phyloP scores from a whole-genome alignment of 2,888 invertebrate species.

The Muscina levida region DNA sequence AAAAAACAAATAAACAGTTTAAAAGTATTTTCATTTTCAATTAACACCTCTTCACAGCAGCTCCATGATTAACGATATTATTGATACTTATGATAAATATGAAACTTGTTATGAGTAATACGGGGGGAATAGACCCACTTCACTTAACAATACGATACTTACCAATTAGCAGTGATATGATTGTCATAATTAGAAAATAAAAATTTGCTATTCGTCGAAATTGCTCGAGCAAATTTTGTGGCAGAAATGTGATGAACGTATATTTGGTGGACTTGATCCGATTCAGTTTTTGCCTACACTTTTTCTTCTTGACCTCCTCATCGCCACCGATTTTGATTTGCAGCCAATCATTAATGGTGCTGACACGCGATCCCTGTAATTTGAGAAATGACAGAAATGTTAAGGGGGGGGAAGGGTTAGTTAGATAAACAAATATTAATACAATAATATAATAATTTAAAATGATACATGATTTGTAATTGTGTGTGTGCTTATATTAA shows the following conservation, averaged over 20 bases:
- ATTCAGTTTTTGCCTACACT: slow-evolving; percentile 77
- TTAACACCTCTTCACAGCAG: background rate
- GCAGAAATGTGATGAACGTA: slow-evolving; percentile 88
- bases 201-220: slow-evolving; percentile 91
- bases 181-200: slow-evolving; percentile 88
- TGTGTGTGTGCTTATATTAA: too few species aligned
- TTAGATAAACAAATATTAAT: slow-evolving; percentile 5
- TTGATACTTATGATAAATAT: background rate
- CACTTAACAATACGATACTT: slow-evolving; percentile 71
- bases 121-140: too few species aligned
- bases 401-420: background rate
- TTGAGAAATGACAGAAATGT: slow-evolving; percentile 55
- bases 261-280: slow-evolving; percentile 87
- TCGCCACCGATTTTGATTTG: slow-evolving; percentile 83
- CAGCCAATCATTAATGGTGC: slow-evolving; percentile 82
- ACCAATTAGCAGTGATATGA: slow-evolving; percentile 86
- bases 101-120: too few species aligned
- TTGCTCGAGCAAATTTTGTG: slow-evolving; percentile 91
- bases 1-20: too few species aligned
- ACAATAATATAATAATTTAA: slow-evolving; percentile 32
- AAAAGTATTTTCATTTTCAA: background rate
- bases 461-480: too few species aligned
- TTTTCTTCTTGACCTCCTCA: slow-evolving; percentile 79
- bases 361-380: slow-evolving; percentile 83
- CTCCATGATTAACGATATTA: too few species aligned